These are phyloP conservation scores for Tetanocera ferruginea DNA, from an alignment of 2,888 invertebrate species.

Conservation along the genomic window DNA sequence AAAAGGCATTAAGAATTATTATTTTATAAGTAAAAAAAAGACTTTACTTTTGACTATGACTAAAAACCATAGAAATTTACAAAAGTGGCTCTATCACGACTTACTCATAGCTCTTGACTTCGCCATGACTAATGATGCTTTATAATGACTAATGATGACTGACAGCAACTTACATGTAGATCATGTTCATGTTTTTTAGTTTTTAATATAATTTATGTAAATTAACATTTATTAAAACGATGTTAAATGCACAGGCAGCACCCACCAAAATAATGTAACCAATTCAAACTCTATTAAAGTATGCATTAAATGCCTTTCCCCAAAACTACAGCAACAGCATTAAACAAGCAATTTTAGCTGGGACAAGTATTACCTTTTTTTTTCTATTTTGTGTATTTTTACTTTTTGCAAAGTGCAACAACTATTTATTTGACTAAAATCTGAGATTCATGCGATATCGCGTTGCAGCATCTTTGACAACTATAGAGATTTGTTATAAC, in stretches of 20 bases:
- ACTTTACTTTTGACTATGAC: too few species aligned
- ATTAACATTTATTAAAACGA: conserved; percentile 15
- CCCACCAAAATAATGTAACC: conserved; percentile 5
- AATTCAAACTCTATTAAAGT: background rate
- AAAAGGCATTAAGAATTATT: too few species aligned
- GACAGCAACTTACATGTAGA: too few species aligned
- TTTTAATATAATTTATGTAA: conserved; percentile 25
- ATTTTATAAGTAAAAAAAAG: too few species aligned
- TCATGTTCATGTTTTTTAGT: too few species aligned
- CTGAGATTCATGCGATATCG: background rate
- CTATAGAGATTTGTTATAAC: background rate
- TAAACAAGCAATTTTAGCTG: background rate
- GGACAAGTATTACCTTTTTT: background rate
- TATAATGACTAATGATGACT: too few species aligned
- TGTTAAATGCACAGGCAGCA: background rate
- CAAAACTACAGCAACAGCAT: background rate
- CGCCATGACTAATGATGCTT: too few species aligned
- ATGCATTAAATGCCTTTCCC: background rate
- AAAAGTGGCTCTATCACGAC: too few species aligned
- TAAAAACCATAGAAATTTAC: too few species aligned
- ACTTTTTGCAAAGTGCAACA: background rate
- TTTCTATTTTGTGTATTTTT: background rate
- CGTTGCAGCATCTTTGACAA: background rate
- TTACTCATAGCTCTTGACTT: too few species aligned
- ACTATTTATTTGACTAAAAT: background rate